Conservation (phyloP, 2,797 vertebrate species). For the Oreochromis mossambicus region DNA sequence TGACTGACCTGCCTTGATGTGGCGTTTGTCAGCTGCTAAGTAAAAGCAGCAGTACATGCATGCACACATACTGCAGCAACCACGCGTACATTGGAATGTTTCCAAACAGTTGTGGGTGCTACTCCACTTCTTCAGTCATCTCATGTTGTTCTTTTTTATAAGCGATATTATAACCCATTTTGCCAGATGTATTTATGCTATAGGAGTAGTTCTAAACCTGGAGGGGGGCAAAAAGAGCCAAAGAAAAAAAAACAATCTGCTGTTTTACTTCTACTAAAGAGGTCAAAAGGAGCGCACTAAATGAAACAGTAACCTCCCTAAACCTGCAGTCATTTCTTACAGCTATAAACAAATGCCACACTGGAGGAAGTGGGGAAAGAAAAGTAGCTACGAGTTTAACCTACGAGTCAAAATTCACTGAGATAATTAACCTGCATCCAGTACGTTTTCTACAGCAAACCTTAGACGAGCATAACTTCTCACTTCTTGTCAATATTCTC, state of each 20-base stretch:
- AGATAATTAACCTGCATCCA: slow-evolving; percentile 14
- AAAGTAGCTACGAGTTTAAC: background rate
- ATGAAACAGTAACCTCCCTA: background rate
- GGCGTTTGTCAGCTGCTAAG: slow-evolving; percentile 23
- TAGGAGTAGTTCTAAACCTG: slow-evolving; percentile 10
- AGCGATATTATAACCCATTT: slow-evolving; percentile 30
- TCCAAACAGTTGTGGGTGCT: background rate
- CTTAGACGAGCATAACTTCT: background rate
- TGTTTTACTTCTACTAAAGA: background rate
- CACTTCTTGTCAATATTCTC: slow-evolving; percentile 31
- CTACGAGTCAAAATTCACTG: background rate
- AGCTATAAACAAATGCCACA: background rate
- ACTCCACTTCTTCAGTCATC: background rate
- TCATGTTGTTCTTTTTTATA: slow-evolving; percentile 23
- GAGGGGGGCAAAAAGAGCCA: background rate
- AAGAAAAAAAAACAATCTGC: background rate
- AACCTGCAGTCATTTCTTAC: background rate
- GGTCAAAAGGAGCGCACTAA: background rate
- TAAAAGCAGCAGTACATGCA: background rate
- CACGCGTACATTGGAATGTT: slow-evolving; percentile 14
- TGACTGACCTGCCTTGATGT: slow-evolving; percentile 10
- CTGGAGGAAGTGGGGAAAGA: slow-evolving; percentile 1
- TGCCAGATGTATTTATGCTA: slow-evolving; percentile 25
- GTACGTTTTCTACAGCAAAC: background rate
- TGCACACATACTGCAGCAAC: slow-evolving; percentile 1